These are phyloP conservation scores for Tichodroma muraria DNA, from an alignment of 2,113 vertebrate species.

Conservation along the genomic window DNA sequence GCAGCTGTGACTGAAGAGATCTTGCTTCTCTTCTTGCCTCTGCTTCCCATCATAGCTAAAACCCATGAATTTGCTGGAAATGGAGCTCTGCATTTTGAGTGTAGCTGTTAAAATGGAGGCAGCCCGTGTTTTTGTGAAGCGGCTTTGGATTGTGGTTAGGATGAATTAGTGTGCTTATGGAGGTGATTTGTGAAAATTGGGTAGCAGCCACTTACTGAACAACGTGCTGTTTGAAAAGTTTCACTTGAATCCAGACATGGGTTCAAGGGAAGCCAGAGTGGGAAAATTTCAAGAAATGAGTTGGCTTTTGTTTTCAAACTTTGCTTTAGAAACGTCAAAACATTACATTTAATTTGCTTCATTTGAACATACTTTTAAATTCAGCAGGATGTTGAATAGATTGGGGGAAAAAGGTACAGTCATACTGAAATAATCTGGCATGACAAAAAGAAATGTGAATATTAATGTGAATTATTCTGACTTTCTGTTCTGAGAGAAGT, in stretches of 20 bases:
- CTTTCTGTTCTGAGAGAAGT: neutral
- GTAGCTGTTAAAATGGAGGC: neutral
- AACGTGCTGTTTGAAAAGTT: neutral
- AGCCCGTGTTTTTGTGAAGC: neutral
- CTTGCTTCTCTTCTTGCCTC: neutral
- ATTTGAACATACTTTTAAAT: neutral
- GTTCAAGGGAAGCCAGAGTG: neutral
- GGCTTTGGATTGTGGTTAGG: neutral
- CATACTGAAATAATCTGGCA: neutral
- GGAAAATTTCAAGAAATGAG: neutral
- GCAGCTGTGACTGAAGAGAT: neutral
- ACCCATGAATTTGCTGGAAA: neutral
- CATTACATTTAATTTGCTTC: neutral
- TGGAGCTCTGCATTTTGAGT: neutral
- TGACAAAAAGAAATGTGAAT: neutral
- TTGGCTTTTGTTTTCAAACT: neutral
- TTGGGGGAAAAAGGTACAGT: neutral
- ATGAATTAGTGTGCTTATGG: neutral
- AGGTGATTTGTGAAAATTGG: neutral
- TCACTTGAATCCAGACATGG: neutral
- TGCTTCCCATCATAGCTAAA: neutral
- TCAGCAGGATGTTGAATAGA: neutral
- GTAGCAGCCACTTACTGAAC: neutral
- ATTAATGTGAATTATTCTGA: neutral
- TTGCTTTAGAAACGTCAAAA: neutral